Percentiles rank a stretch among this genome's conserved stretches.
These are phyloP conservation scores for Tinea trinotella DNA, from an alignment of 2,888 invertebrate species.

Conservation along the genomic window DNA sequence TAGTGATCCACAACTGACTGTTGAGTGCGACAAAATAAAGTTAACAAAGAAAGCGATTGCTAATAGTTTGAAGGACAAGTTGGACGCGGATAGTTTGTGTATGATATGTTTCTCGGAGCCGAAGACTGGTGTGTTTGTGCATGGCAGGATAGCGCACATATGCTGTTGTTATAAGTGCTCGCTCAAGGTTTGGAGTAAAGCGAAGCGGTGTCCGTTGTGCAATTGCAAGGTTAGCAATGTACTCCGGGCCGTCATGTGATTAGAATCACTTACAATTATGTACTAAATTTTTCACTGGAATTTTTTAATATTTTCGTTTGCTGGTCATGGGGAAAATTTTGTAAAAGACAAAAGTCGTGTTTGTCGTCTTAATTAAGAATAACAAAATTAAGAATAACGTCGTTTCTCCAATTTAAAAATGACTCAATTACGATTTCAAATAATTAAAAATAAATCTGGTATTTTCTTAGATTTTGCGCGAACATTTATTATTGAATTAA, in stretches of 20 bases:
- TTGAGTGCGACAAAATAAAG: conserved; percentile 30
- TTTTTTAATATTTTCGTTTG: too few relatives aligned
- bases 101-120: conserved; percentile 75
- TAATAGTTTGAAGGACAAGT: conserved; percentile 35
- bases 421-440: too few relatives aligned
- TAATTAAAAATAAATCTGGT: too few relatives aligned
- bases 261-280: too few relatives aligned
- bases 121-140: conserved; percentile 79
- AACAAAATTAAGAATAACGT: too few relatives aligned
- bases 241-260: conserved; percentile 69
- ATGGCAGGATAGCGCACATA: conserved; percentile 76
- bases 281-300: too few relatives aligned
- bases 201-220: conserved; percentile 78
- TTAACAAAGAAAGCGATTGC: conserved; percentile 36
- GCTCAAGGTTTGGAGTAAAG: conserved; percentile 74
- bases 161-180: conserved; percentile 82
- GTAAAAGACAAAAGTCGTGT: too few relatives aligned
- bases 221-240: conserved; percentile 78
- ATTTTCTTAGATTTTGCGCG: too few relatives aligned
- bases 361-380: too few relatives aligned
- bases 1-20: conserved; percentile 52
- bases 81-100: conserved; percentile 60
- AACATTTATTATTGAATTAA: too few relatives aligned
- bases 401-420: too few relatives aligned
- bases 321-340: too few relatives aligned